Evolutionary conservation across 2,797 vertebrate species (phyloP).

Genomic region (Sebastes ruberrimus): DNA sequence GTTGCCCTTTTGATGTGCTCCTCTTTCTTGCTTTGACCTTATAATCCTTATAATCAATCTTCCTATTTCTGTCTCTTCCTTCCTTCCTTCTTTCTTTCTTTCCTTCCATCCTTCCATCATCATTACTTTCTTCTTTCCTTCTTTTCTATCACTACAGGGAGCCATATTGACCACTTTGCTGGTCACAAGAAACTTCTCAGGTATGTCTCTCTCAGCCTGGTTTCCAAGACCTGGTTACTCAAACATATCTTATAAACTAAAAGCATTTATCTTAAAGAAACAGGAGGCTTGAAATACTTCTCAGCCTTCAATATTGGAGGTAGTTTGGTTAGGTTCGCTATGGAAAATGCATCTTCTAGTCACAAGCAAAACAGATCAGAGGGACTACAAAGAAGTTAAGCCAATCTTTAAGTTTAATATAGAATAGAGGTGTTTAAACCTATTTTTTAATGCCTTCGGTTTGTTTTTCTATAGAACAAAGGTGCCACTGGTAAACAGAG

Average conservation of each 20-base stretch:
- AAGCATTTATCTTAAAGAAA: neutral
- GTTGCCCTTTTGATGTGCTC: conserved; percentile 42
- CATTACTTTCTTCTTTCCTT: conserved; percentile 43
- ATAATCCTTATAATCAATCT: conserved; percentile 60
- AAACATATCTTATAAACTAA: conserved; percentile 4
- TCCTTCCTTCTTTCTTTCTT: neutral
- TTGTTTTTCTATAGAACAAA: conserved; percentile 18
- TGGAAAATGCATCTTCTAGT: neutral
- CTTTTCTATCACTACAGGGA: conserved; percentile 85
- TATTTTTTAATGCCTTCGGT: neutral
- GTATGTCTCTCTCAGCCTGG: conserved; percentile 82
- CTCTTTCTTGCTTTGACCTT: conserved; percentile 38
- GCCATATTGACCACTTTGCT: conserved; percentile 99
- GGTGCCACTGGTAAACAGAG: conserved; percentile 23
- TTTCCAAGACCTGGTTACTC: conserved; percentile 4
- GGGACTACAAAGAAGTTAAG: neutral
- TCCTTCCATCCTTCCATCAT: conserved; percentile 16
- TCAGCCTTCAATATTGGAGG: neutral
- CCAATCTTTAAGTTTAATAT: neutral
- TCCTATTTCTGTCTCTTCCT: conserved; percentile 40
- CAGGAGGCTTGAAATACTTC: neutral
- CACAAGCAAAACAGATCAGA: neutral
- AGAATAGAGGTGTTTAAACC: neutral
- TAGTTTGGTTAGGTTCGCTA: neutral
- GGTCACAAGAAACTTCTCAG: conserved; percentile 99